Conservation (phyloP, 1,140 invertebrate genomes). For the Drosophila pseudoobscura region DNA sequence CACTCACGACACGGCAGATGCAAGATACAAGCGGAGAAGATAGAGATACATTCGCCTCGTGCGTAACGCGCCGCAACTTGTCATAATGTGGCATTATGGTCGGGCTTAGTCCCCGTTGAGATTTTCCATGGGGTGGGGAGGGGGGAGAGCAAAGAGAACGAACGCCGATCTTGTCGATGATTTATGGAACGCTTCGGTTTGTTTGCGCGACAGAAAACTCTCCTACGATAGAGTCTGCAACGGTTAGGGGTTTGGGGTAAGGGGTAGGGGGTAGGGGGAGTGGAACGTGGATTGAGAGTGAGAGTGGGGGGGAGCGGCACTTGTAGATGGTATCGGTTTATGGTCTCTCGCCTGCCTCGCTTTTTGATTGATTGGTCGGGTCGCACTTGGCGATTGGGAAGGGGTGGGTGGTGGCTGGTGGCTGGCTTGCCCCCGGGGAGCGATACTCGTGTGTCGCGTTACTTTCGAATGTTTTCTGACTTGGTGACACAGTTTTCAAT, state of each 20-base stretch:
- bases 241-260: not conserved
- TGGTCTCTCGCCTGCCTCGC: conserved; percentile 35
- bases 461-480: conserved; percentile 51
- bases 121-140: conserved; percentile 8
- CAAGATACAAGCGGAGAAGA: conserved; percentile 2
- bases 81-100: conserved; percentile 53
- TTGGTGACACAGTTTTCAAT: conserved; percentile 48
- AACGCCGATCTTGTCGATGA: conserved; percentile 57
- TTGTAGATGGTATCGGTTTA: conserved; percentile 69
- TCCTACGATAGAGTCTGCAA: conserved; percentile 34
- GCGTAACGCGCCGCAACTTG: conserved; percentile 61
- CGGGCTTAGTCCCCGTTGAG: conserved; percentile 29
- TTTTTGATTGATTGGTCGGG: conserved; percentile 68
- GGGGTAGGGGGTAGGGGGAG: not conserved
- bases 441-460: conserved; percentile 11
- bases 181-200: conserved; percentile 48
- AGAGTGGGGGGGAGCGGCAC: conserved; percentile 1
- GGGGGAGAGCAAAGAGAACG: conserved; percentile 4
- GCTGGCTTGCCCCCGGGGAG: conserved; percentile 35
- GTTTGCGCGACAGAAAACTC: conserved; percentile 41
- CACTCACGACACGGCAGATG: conserved; percentile 6
- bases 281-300: too few species aligned
- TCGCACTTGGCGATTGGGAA: conserved; percentile 6
- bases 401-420: not conserved
- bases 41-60: conserved; percentile 27